These are phyloP conservation scores for Osmoderma eremita DNA, from an alignment of 2,888 invertebrate species.

Conservation along the genomic window DNA sequence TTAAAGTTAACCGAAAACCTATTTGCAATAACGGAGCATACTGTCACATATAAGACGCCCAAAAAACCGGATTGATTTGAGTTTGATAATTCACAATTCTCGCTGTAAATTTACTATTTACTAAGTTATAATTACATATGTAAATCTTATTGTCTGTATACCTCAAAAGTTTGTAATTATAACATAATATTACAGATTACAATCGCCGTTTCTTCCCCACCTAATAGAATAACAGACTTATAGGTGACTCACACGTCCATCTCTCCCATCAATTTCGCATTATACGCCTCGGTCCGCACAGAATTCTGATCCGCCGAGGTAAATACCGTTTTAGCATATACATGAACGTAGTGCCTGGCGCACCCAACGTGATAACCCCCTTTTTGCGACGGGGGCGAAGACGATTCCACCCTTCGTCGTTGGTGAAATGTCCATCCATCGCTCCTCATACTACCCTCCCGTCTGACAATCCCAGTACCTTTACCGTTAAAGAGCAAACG, in stretches of 20 bases:
- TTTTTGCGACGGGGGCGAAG: conserved; percentile 11
- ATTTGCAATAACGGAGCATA: too few species aligned
- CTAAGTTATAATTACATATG: too few species aligned
- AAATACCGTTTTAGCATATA: conserved; percentile 48
- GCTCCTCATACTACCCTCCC: background rate
- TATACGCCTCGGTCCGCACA: background rate
- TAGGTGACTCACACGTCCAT: conserved; percentile 24
- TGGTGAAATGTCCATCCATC: conserved; percentile 23
- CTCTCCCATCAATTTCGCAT: background rate
- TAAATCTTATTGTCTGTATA: too few species aligned
- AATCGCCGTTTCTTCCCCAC: conserved; percentile 4
- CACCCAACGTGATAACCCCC: conserved; percentile 32
- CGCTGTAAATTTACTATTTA: too few species aligned
- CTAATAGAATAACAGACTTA: conserved; percentile 30
- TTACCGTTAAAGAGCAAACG: conserved; percentile 37
- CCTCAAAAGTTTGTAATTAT: too few species aligned
- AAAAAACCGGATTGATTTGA: too few species aligned
- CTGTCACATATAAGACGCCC: too few species aligned
- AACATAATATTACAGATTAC: too few species aligned
- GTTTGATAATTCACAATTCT: too few species aligned
- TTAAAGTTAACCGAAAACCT: too few species aligned
- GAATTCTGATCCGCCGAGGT: conserved; percentile 18
- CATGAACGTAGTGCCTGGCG: conserved; percentile 38
- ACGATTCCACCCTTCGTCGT: conserved; percentile 13
- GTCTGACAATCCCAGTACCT: conserved; percentile 3